phyloP scores from a whole-genome alignment of 2,797 vertebrate genomes.

The Siniperca obscura region DNA sequence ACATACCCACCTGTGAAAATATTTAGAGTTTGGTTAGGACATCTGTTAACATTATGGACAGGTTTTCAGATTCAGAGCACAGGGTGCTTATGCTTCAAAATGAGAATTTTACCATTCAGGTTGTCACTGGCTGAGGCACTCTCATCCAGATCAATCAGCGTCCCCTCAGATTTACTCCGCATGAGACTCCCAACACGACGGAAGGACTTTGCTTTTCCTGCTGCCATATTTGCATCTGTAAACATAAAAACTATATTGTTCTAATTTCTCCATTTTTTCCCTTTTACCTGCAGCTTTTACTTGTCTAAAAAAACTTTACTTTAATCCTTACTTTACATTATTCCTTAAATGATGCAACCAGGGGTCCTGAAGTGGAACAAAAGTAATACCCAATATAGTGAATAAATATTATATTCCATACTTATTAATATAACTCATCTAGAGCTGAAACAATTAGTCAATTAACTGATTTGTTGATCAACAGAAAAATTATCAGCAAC shows the following conservation, averaged over 20 bases:
- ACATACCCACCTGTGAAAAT: conserved; percentile 72
- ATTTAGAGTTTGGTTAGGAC: conserved; percentile 4
- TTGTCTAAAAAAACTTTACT: not conserved
- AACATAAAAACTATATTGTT: conserved; percentile 30
- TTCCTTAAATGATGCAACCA: not conserved
- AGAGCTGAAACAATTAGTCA: not conserved
- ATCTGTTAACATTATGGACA: not conserved
- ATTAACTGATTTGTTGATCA: not conserved
- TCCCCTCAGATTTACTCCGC: conserved; percentile 91
- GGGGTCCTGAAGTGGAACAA: not conserved
- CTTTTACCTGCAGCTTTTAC: not conserved
- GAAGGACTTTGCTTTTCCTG: conserved; percentile 79
- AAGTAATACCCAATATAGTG: not conserved
- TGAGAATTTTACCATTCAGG: conserved; percentile 74
- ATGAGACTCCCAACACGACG: conserved; percentile 83
- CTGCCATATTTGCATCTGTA: conserved; percentile 89
- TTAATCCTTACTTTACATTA: not conserved
- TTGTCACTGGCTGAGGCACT: conserved; percentile 71
- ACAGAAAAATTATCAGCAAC: accelerated
- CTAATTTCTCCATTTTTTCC: not conserved
- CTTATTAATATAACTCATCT: not conserved
- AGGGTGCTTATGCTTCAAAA: not conserved
- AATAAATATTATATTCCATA: not conserved
- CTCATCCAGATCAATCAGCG: conserved; percentile 89
- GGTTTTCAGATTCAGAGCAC: not conserved